phyloP scores from a whole-genome alignment of 1,140 invertebrate species.

The Eumaeus atala region DNA sequence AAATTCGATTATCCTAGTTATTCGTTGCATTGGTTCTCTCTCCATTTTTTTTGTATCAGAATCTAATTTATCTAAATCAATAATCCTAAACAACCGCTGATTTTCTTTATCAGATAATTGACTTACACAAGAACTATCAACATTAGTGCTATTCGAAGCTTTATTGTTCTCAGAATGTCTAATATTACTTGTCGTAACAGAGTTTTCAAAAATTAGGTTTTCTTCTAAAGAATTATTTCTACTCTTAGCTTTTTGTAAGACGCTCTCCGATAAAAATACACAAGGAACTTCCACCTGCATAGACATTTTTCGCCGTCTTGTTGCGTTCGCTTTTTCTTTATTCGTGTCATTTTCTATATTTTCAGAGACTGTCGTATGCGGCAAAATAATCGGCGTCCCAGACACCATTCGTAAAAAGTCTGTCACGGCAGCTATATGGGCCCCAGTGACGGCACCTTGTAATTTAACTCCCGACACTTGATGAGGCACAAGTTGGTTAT shows the following conservation, averaged over 20 bases:
- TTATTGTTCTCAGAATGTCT: constrained; percentile 18
- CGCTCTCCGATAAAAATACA: constrained; percentile 70
- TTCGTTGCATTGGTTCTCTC: constrained; percentile 52
- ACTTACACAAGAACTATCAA: constrained; percentile 26
- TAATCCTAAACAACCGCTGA: constrained; percentile 42
- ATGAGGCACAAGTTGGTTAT: constrained; percentile 78
- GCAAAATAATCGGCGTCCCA: constrained; percentile 75
- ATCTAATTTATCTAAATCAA: constrained; percentile 55
- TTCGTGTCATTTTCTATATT: constrained; percentile 60
- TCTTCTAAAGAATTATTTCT: constrained; percentile 63
- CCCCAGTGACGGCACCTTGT: constrained; percentile 76
- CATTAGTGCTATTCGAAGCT: constrained; percentile 22
- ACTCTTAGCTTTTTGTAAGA: constrained; percentile 57
- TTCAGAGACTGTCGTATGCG: constrained; percentile 59
- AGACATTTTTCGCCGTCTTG: constrained; percentile 63
- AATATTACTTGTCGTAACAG: constrained; percentile 27
- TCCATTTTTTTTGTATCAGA: constrained; percentile 38
- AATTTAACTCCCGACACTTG: constrained; percentile 78
- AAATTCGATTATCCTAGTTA: constrained; percentile 65
- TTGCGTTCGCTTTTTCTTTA: constrained; percentile 57
- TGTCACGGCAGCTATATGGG: constrained; percentile 77
- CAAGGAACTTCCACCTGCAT: constrained; percentile 72
- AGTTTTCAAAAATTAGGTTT: constrained; percentile 49
- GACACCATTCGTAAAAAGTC: constrained; percentile 77
- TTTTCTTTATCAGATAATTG: constrained; percentile 32